Conservation (phyloP, 2,888 invertebrate genomes). For the Drosophila conformis region DNA sequence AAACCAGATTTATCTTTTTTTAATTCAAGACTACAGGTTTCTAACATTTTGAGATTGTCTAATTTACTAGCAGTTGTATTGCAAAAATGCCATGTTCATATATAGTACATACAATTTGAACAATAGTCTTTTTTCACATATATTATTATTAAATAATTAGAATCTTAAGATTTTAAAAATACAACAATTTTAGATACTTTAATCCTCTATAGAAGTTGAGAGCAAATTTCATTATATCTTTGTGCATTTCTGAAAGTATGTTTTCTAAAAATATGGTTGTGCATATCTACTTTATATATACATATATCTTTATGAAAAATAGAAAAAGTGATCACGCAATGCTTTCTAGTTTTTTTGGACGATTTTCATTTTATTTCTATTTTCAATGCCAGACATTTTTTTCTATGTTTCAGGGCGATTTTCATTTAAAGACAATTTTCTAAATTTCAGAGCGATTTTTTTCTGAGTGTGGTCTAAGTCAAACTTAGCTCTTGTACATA, state of each 20-base stretch:
- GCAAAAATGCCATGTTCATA: not conserved
- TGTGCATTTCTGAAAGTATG: too few species aligned
- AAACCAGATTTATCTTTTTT: not conserved
- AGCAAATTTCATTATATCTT: not conserved
- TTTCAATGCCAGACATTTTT: not conserved
- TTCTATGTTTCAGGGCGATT: not conserved
- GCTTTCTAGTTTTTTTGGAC: not conserved
- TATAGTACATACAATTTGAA: not conserved
- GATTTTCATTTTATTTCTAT: not conserved
- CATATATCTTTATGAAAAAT: not conserved
- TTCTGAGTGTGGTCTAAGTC: not conserved
- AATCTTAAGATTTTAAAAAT: not conserved
- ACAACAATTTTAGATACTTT: too few species aligned
- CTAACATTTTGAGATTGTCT: not conserved
- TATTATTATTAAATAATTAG: not conserved
- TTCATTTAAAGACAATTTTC: not conserved
- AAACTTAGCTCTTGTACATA: not conserved
- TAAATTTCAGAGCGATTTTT: not conserved
- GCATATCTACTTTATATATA: not conserved
- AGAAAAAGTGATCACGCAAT: not conserved
- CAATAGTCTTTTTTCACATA: fast-evolving
- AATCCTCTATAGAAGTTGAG: not conserved
- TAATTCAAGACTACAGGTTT: not conserved
- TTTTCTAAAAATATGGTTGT: not conserved
- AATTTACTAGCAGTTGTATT: too few species aligned